Evolutionary conservation across 2,113 vertebrate genomes (phyloP).

Genomic region (Embiotoca jacksoni): DNA sequence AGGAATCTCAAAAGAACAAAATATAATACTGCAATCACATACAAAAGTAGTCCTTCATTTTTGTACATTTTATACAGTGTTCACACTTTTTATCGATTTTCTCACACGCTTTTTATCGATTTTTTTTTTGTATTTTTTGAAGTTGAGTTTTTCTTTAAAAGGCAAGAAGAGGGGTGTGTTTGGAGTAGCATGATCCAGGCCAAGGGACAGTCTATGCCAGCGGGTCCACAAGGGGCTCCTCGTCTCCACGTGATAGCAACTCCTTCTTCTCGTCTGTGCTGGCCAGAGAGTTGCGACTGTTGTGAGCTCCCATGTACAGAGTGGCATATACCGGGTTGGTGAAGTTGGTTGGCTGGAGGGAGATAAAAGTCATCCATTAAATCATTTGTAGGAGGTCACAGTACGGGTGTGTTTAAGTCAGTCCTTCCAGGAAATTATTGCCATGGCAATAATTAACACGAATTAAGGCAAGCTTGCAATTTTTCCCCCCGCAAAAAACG

Average conservation of each 20-base stretch:
- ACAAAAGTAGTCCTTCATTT: slow-evolving; percentile 99
- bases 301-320: slow-evolving; percentile 96
- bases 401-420: background rate
- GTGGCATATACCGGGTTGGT: slow-evolving; percentile 98
- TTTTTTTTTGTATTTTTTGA: slow-evolving; percentile 49
- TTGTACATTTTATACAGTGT: slow-evolving; percentile 98
- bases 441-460: too few species aligned
- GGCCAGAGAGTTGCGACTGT: slow-evolving; percentile 95
- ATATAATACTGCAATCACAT: slow-evolving; percentile 99
- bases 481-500: too few species aligned
- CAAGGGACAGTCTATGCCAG: slow-evolving; percentile 85
- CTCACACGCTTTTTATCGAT: slow-evolving; percentile 63
- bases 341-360: slow-evolving; percentile 94
- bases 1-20: slow-evolving; percentile 86
- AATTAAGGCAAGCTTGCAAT: too few species aligned
- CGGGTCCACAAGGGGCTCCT: slow-evolving; percentile 92
- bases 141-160: slow-evolving; percentile 76
- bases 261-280: slow-evolving; percentile 98
- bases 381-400: background rate
- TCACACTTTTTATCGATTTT: slow-evolving; percentile 81
- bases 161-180: slow-evolving; percentile 75
- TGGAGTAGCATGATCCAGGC: slow-evolving; percentile 53
- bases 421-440: too few species aligned
- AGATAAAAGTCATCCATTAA: slow-evolving; percentile 11
- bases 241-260: slow-evolving; percentile 91